These are phyloP conservation scores for Hypotaenidia philippensis DNA, from an alignment of 2,797 vertebrate species.

Conservation along the genomic window DNA sequence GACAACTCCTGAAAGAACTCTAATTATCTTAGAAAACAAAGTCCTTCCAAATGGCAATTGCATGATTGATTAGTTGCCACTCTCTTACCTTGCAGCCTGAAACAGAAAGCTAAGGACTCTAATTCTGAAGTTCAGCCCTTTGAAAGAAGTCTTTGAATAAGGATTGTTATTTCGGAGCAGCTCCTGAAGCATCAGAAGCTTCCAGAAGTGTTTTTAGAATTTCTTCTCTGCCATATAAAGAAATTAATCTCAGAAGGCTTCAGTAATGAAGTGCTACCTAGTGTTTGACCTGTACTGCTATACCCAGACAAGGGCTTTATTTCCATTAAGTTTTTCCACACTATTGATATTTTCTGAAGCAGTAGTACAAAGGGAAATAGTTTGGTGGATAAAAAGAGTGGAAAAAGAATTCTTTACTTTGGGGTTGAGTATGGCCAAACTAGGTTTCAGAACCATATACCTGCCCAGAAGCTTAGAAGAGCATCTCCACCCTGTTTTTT, in stretches of 20 bases:
- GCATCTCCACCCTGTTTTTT: background rate
- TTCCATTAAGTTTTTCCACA: background rate
- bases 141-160: background rate
- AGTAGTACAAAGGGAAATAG: background rate
- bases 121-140: background rate
- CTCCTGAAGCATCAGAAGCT: background rate
- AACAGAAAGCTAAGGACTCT: background rate
- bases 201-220: background rate
- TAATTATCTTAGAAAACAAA: slow-evolving; percentile 38
- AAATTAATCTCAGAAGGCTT: background rate
- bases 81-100: background rate
- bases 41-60: background rate
- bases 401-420: background rate
- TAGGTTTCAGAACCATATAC: background rate
- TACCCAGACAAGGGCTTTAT: background rate
- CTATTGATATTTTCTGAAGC: background rate
- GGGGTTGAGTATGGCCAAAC: background rate
- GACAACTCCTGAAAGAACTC: slow-evolving; percentile 13
- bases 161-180: background rate
- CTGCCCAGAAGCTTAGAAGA: background rate
- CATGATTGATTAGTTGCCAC: slow-evolving; percentile 5
- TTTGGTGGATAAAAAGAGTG: background rate
- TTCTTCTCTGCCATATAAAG: background rate
- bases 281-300: background rate
- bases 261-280: background rate